Evolutionary conservation across 2,888 invertebrate species (phyloP).

Genomic region (Yponomeuta sedellus): DNA sequence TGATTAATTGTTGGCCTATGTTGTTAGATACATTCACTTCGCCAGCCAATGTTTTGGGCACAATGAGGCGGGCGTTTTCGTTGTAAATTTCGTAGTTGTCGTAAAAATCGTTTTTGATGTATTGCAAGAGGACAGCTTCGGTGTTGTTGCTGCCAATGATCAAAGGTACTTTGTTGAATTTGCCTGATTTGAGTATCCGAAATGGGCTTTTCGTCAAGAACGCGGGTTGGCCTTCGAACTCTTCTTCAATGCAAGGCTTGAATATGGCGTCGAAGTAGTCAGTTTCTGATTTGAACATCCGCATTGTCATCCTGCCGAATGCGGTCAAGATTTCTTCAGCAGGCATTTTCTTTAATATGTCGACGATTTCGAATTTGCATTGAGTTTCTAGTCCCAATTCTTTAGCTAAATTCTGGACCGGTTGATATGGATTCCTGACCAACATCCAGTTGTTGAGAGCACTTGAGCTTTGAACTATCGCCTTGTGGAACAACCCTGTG

Average conservation of each 20-base stretch:
- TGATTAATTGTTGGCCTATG: constrained; percentile 50
- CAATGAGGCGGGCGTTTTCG: constrained; percentile 44
- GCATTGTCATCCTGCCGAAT: not conserved
- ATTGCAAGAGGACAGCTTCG: constrained; percentile 48
- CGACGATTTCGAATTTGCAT: constrained; percentile 47
- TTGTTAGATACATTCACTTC: constrained; percentile 37
- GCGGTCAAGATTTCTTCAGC: constrained; percentile 39
- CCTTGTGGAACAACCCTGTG: constrained; percentile 62
- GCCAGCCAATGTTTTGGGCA: constrained; percentile 47
- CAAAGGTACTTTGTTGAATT: constrained; percentile 61
- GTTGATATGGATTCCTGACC: constrained; percentile 47
- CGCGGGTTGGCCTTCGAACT: constrained; percentile 59
- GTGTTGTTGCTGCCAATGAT: constrained; percentile 62
- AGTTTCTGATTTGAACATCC: constrained; percentile 21
- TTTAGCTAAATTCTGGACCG: constrained; percentile 45
- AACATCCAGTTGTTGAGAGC: constrained; percentile 61
- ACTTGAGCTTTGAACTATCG: constrained; percentile 62
- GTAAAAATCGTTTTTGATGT: constrained; percentile 40
- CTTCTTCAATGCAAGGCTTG: constrained; percentile 61
- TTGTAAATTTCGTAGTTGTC: constrained; percentile 50
- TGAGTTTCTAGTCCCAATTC: constrained; percentile 42
- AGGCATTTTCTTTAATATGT: constrained; percentile 42
- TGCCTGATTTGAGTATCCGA: constrained; percentile 54
- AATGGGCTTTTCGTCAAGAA: constrained; percentile 59
- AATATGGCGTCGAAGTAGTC: constrained; percentile 47